Evolutionary conservation across 2,888 invertebrate genomes (phyloP).

Genomic region (Caenorhabditis sp.): DNA sequence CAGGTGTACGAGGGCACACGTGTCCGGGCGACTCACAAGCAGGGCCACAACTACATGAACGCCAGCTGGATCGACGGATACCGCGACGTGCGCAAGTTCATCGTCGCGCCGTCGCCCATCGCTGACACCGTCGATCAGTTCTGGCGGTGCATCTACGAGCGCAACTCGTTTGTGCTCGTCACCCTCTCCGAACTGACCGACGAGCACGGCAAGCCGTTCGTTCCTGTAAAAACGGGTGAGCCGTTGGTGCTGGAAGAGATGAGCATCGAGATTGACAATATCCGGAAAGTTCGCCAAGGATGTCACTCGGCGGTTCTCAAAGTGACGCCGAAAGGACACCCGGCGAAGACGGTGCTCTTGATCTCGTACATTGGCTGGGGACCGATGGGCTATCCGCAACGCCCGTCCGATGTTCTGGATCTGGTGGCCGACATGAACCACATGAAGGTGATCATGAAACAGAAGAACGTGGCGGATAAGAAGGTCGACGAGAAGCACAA

Average conservation of each 20-base stretch:
- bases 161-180: slow-evolving; percentile 62
- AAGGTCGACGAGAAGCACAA: slow-evolving; percentile 7
- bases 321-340: slow-evolving; percentile 13
- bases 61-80: slow-evolving; percentile 70
- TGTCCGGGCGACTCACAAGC: slow-evolving; percentile 52
- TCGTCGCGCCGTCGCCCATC: slow-evolving; percentile 60
- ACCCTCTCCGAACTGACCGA: slow-evolving; percentile 57
- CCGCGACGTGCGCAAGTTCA: slow-evolving; percentile 66
- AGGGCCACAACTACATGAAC: slow-evolving; percentile 67
- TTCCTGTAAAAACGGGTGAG: slow-evolving; percentile 39
- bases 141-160: slow-evolving; percentile 70
- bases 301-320: slow-evolving; percentile 40
- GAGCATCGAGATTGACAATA: slow-evolving; percentile 24
- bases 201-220: slow-evolving; percentile 42
- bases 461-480: slow-evolving; percentile 48
- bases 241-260: slow-evolving; percentile 32
- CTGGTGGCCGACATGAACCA: slow-evolving; percentile 68
- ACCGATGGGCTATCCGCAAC: slow-evolving; percentile 57
- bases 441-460: slow-evolving; percentile 57
- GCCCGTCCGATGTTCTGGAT: slow-evolving; percentile 65
- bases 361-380: slow-evolving; percentile 40
- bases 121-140: slow-evolving; percentile 61
- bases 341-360: slow-evolving; percentile 8
- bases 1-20: slow-evolving; percentile 65
- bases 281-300: slow-evolving; percentile 19